These are phyloP conservation scores for Rhagonycha lutea DNA, from an alignment of 2,888 invertebrate species.

Conservation along the genomic window DNA sequence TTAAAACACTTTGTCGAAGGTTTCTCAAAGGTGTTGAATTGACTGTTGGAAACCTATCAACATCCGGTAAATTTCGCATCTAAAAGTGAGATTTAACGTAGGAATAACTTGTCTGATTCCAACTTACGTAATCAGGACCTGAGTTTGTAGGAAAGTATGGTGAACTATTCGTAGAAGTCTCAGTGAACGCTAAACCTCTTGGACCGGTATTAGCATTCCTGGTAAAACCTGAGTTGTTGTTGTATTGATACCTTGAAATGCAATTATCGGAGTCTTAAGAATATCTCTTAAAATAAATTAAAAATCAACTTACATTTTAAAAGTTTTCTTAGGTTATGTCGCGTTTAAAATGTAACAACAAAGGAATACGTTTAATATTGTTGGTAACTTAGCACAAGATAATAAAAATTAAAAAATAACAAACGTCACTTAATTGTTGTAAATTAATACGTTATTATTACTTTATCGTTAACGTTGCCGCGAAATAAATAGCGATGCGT, in stretches of 20 bases:
- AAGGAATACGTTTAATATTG: not conserved
- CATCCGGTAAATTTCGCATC: not conserved
- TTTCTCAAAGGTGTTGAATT: not conserved
- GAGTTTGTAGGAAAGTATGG: not conserved
- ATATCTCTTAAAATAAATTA: not conserved
- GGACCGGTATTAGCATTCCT: not conserved
- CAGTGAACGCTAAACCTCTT: not conserved
- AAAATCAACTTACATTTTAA: not conserved
- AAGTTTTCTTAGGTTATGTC: not conserved
- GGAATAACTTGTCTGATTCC: not conserved
- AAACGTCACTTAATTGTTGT: not conserved
- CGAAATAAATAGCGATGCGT: not conserved
- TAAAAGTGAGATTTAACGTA: not conserved
- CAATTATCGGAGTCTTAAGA: not conserved
- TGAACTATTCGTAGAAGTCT: not conserved
- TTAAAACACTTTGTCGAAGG: not conserved
- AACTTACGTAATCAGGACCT: not conserved
- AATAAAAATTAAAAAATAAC: not conserved
- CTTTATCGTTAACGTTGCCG: not conserved
- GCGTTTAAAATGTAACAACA: not conserved
- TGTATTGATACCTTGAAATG: not conserved
- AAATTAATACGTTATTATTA: not conserved
- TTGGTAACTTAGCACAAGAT: not conserved
- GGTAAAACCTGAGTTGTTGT: not conserved
- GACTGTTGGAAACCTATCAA: not conserved